Percentiles rank a stretch among this genome's conserved stretches.
phyloP scores from a whole-genome alignment of 2,888 invertebrate species.

The Hoplodrina ambigua region DNA sequence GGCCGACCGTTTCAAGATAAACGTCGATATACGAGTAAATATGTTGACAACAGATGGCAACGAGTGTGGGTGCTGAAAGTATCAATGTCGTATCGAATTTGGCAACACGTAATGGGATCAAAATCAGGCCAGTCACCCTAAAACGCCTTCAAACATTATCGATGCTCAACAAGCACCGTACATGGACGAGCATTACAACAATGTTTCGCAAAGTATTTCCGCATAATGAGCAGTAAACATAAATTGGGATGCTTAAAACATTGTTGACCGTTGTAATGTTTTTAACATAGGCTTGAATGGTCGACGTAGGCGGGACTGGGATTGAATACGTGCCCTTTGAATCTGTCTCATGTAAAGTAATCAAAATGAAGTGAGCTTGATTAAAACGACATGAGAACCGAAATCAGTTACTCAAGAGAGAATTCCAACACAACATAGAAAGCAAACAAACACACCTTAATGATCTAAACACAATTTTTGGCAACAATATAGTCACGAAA shows the following conservation, averaged over 20 bases:
- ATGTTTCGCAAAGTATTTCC: constrained; percentile 27
- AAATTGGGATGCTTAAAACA: constrained; percentile 61
- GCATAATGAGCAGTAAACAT: constrained; percentile 32
- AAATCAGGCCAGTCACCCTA: constrained; percentile 59
- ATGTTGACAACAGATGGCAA: constrained; percentile 62
- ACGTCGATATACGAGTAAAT: constrained; percentile 66
- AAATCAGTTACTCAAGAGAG: constrained; percentile 63
- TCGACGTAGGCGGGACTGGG: constrained; percentile 54
- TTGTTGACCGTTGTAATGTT: constrained; percentile 59
- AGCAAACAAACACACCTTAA: constrained; percentile 67
- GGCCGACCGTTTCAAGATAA: constrained; percentile 77
- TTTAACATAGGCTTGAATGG: constrained; percentile 35
- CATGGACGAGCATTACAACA: constrained; percentile 7
- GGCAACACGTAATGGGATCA: constrained; percentile 54
- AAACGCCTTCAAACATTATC: constrained; percentile 18
- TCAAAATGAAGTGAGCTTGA: constrained; percentile 58
- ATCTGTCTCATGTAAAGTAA: constrained; percentile 55
- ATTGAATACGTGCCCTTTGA: constrained; percentile 54
- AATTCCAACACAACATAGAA: constrained; percentile 63
- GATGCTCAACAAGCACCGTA: constrained; percentile 9
- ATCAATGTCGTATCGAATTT: constrained; percentile 59
- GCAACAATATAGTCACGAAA: constrained; percentile 74
- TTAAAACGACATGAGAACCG: constrained; percentile 41
- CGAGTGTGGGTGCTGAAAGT: constrained; percentile 61
- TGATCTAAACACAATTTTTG: constrained; percentile 74